These are phyloP conservation scores for Papilio xuthus DNA, from an alignment of 1,140 invertebrate genomes.

Conservation along the genomic window DNA sequence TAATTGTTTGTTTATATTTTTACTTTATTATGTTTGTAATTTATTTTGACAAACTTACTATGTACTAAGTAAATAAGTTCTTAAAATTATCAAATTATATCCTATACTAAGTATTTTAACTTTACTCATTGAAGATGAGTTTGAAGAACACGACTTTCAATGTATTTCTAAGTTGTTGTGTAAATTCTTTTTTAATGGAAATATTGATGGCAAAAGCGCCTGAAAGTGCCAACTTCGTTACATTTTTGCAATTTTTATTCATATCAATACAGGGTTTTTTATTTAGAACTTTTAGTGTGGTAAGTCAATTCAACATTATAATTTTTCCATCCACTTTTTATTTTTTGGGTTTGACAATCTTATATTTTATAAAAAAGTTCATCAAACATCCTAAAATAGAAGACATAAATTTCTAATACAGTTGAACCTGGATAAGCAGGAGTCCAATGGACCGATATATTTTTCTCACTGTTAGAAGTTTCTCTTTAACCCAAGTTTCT, in stretches of 20 bases:
- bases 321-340: background rate
- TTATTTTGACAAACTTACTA: background rate
- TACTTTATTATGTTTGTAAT: background rate
- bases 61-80: background rate
- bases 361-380: too few relatives aligned
- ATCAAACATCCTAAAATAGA: too few relatives aligned
- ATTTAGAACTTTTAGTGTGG: constrained; percentile 5
- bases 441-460: too few relatives aligned
- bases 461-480: too few relatives aligned
- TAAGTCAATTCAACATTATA: background rate
- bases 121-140: constrained; percentile 48
- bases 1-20: background rate
- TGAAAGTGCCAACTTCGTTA: constrained; percentile 48
- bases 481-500: too few relatives aligned
- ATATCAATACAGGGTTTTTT: constrained; percentile 2
- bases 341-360: too few relatives aligned
- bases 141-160: constrained; percentile 52
- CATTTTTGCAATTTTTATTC: background rate
- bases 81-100: background rate
- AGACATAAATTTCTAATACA: too few relatives aligned
- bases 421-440: too few relatives aligned
- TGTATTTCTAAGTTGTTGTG: constrained; percentile 70
- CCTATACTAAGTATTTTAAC: background rate
- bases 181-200: constrained; percentile 74
- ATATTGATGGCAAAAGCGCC: constrained; percentile 67